phyloP scores from a whole-genome alignment of 2,113 vertebrate species.

The Pseudopipra pipra region DNA sequence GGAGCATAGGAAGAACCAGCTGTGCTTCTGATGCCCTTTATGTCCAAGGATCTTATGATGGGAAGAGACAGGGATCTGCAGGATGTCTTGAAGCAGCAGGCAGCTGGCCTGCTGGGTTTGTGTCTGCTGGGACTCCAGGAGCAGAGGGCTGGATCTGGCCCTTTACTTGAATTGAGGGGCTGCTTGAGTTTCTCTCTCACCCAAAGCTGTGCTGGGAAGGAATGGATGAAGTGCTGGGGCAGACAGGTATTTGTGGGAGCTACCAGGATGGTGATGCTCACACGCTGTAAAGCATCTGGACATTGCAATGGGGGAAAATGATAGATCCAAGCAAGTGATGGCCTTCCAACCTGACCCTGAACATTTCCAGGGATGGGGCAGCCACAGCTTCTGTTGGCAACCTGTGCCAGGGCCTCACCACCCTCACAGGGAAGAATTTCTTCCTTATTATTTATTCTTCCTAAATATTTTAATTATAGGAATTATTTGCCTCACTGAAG shows the following conservation, averaged over 20 bases:
- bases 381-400: not conserved
- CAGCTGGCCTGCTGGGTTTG: not conserved
- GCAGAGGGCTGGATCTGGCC: not conserved
- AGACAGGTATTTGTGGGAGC: accelerated
- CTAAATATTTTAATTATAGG: not conserved
- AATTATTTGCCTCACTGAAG: not conserved
- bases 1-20: not conserved
- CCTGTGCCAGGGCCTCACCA: accelerated
- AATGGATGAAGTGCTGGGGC: not conserved
- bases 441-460: not conserved
- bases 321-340: not conserved
- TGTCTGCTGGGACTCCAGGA: not conserved
- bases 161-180: not conserved
- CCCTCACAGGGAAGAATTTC: not conserved
- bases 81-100: not conserved
- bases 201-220: not conserved
- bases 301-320: not conserved
- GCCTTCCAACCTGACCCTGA: not conserved
- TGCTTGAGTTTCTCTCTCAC: not conserved
- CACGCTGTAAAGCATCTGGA: not conserved
- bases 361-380: not conserved
- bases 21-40: not conserved
- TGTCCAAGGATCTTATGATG: not conserved
- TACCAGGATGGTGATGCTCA: not conserved
- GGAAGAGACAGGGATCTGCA: not conserved